Conservation (phyloP, 2,113 vertebrate genomes). For the Rafetus swinhoei region DNA sequence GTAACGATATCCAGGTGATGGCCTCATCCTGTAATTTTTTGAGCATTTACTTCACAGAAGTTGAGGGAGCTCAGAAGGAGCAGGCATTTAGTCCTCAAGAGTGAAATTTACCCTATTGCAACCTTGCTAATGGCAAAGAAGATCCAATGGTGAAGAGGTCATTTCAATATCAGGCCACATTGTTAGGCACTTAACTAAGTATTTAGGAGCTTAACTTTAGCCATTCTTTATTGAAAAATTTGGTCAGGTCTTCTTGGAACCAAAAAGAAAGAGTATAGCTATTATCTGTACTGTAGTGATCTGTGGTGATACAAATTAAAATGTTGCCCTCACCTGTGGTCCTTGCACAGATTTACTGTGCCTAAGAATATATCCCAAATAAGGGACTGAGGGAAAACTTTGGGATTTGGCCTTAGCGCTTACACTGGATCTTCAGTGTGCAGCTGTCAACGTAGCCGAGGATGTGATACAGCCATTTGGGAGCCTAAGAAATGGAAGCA, state of each 20-base stretch:
- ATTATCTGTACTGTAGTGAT: neutral
- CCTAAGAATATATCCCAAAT: neutral
- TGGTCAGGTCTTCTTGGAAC: neutral
- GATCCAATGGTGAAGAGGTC: neutral
- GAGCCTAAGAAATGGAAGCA: neutral
- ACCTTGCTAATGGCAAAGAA: neutral
- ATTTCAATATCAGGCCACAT: neutral
- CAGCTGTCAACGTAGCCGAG: neutral
- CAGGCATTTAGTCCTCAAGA: neutral
- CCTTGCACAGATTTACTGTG: neutral
- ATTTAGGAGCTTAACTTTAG: neutral
- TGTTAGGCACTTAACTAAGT: neutral
- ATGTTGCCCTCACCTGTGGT: neutral
- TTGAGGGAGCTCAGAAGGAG: neutral
- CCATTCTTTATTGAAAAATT: neutral
- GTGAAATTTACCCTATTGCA: neutral
- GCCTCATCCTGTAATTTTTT: neutral
- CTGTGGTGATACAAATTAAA: neutral
- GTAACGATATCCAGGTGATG: neutral
- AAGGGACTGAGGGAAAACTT: neutral
- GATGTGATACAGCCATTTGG: neutral
- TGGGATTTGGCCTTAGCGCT: neutral
- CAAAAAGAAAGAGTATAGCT: neutral
- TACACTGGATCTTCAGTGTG: neutral
- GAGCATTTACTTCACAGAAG: neutral